Evolutionary conservation across 2,113 vertebrate genomes (phyloP).

Genomic region (Scortum barcoo): DNA sequence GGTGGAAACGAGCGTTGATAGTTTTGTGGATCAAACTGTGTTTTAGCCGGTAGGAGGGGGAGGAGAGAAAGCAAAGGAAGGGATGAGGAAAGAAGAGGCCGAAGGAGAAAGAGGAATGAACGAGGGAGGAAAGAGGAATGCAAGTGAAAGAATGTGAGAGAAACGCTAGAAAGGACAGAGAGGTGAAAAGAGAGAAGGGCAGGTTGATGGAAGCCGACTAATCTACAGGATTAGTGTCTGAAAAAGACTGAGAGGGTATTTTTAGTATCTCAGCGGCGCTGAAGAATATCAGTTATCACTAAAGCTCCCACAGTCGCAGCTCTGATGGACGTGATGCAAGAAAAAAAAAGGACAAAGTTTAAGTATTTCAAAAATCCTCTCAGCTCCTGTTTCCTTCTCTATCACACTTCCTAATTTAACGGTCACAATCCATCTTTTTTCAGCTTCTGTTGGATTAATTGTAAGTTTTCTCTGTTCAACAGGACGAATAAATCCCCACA

Average conservation of each 20-base stretch:
- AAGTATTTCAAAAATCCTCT: not conserved
- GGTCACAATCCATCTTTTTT: not conserved
- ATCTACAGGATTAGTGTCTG: slow-evolving; percentile 58
- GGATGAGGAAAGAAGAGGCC: not conserved
- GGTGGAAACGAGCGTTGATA: not conserved
- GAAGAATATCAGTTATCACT: slow-evolving; percentile 12
- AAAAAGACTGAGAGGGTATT: slow-evolving; percentile 10
- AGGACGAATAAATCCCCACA: not conserved
- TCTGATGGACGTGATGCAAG: not conserved
- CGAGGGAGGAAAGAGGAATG: slow-evolving; percentile 62
- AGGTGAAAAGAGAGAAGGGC: slow-evolving; percentile 66
- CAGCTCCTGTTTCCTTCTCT: not conserved
- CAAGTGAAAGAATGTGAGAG: slow-evolving; percentile 53
- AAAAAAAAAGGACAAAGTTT: not conserved
- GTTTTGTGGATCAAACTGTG: not conserved
- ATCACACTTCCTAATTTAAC: not conserved
- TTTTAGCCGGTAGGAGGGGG: not conserved
- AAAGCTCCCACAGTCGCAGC: not conserved
- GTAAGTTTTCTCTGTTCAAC: not conserved
- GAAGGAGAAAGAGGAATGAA: slow-evolving; percentile 37
- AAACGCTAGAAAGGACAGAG: slow-evolving; percentile 45
- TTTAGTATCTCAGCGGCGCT: not conserved
- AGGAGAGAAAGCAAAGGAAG: not conserved
- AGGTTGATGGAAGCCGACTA: slow-evolving; percentile 46
- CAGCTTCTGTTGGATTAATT: not conserved